Percentiles rank a stretch among this genome's conserved stretches.
These are phyloP conservation scores for Chauna torquata DNA, from an alignment of 2,113 vertebrate genomes.

Conservation along the genomic window DNA sequence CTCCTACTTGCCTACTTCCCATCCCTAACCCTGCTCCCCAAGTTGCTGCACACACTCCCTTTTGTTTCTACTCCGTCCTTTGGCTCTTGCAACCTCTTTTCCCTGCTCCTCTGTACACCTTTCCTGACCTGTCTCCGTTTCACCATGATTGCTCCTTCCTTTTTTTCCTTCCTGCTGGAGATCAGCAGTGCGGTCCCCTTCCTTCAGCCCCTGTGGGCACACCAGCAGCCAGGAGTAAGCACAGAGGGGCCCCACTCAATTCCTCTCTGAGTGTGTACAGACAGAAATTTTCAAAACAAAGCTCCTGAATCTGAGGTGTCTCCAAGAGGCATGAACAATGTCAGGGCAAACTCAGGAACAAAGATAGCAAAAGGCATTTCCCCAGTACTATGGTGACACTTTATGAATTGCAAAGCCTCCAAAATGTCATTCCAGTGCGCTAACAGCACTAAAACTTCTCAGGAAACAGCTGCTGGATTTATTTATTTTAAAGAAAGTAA, in stretches of 20 bases:
- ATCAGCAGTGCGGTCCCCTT: neutral
- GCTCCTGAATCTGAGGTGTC: neutral
- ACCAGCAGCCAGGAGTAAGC: neutral
- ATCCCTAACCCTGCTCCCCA: neutral
- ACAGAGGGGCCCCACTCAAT: neutral
- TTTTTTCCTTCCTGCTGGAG: neutral
- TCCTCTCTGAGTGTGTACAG: neutral
- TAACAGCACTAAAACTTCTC: neutral
- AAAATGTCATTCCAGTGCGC: neutral
- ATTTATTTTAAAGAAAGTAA: neutral
- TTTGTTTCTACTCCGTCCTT: neutral
- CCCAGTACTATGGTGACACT: neutral
- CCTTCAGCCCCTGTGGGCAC: neutral
- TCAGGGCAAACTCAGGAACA: neutral
- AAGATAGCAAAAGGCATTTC: neutral
- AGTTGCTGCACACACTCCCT: neutral
- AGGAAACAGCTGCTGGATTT: neutral
- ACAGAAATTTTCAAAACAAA: neutral
- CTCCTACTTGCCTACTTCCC: neutral
- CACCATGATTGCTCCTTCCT: neutral
- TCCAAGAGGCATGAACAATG: neutral
- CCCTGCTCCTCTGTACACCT: neutral
- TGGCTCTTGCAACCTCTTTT: neutral
- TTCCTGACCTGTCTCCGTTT: neutral
- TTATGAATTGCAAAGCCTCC: neutral